Base-by-base conservation (phyloP, 2,888 invertebrate species). In the Lymantria monacha region DNA sequence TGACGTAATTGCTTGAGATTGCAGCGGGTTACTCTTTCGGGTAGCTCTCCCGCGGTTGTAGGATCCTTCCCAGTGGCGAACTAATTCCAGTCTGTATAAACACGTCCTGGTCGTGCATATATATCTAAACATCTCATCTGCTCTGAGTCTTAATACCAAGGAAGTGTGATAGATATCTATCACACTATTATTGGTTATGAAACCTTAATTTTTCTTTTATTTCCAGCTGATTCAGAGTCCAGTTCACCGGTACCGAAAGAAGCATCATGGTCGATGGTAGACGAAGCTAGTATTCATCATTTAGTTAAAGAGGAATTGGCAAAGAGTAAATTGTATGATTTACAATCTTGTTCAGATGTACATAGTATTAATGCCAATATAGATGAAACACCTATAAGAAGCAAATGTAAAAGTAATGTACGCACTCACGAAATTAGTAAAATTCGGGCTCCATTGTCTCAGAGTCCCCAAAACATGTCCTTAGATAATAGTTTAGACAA, bases 381-480 rank as follows among this genome's bases (percentile, higher is more conserved):
- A 58, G 81, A 86, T 30, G 76, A 80, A 10, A 89, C 89, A 3
- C 88, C 88, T 2, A 78, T 85, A 30, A 88, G 84, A 64, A 74
- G 80, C 30, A 88, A 85, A 72, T 69, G 70, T 11, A 83, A 71
- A 63, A 78, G 63, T 38, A 79, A 63, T 47, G 68, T 77, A 48
- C 72, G 76, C 15, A 64, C 79, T 7, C 87, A 88, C 57, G 86
- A 87, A 72, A 87, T 88, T 73, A 87, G 84, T 60, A 88, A 87
- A 84, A 87, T 89, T 62, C 81, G 87, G 44, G 74, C 76, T n/a
- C 70, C 76, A 10, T 51, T 64, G 10, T 59, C 61, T 9, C 47
- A 72, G 5, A 87, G 83, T 51, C 84, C 89, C 0, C 61, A 77
- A 40, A 71, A 77, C 49, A 91, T 91, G 90, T 91, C 90, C 3